Evolutionary conservation across 1,140 invertebrate genomes (phyloP), one percentile per base, ranked within the genome.

Genomic region (Amphibalanus amphitrite): DNA sequence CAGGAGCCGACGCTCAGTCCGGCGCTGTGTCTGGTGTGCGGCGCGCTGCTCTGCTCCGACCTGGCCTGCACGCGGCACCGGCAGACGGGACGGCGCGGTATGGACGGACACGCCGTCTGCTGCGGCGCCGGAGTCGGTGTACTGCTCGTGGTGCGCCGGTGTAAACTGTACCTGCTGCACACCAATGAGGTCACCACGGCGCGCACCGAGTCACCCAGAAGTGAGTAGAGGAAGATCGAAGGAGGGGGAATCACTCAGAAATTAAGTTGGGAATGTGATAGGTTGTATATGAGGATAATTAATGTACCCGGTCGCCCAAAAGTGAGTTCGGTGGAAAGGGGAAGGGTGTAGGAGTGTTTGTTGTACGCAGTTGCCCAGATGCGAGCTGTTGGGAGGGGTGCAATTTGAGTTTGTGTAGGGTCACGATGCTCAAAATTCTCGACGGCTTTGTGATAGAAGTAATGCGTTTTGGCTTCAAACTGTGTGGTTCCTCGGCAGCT

Each of bases 21-120:
- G 20, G 96, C 95, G 0, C 93, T 98, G 88, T 99, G 97, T 80
- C 85, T 99, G 20, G 89, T 97, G 4, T 99, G 96, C 81, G 95
- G 95, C 23, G 85, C 87, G 76, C 89, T 97, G 77, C 81, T 97
- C 0, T 97, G 95, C 79, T 96, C 93, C 8, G 93, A 75, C 26
- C 10, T 67, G 17, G 17, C 17, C 65, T 67, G 65, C 28, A 67
- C 26, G 26, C n/a, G 65, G n/a, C 6, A 67, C 8, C 65, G n/a
- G 4, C 65, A 28, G 65, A 10, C 10, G 3, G 20, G 23, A 0
- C 20, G 65, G 6, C 65, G 65, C 1, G 65, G 65, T 25, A 67
- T 67, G 65, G 65, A 67, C 23, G 65, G 89, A 81, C 97, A 99
- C 82, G 87, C 93, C 1, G 83, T 87, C 76, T 81, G 82, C 69